Evolutionary conservation across 1,140 invertebrate species (phyloP).

Genomic region (Patella vulgata): DNA sequence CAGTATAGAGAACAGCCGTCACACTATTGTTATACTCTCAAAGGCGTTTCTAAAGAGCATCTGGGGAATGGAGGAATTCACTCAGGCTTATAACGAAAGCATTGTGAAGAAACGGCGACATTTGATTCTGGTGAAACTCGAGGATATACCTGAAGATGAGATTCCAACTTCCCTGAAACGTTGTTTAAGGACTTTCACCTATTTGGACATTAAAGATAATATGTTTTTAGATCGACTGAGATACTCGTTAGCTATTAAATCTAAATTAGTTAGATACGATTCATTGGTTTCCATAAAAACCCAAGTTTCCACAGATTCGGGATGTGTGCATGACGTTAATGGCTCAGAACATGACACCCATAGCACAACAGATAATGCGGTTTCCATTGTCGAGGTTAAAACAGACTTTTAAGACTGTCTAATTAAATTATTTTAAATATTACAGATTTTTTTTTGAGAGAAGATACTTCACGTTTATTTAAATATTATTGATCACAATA

Average conservation of each 20-base stretch:
- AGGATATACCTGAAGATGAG: conserved; percentile 18
- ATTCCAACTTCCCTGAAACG: neutral
- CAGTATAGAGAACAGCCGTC: conserved; percentile 86
- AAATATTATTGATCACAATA: too few species aligned
- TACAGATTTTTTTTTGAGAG: too few species aligned
- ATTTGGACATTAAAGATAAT: conserved; percentile 1
- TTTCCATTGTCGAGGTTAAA: too few species aligned
- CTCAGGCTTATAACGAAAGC: conserved; percentile 53
- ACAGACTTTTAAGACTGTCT: too few species aligned
- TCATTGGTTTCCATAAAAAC: too few species aligned
- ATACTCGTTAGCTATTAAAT: neutral
- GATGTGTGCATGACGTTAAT: too few species aligned
- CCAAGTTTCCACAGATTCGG: too few species aligned
- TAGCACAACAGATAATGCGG: too few species aligned
- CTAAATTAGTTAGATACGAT: too few species aligned
- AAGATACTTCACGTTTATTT: too few species aligned
- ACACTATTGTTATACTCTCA: conserved; percentile 91
- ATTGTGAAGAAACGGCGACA: conserved; percentile 45
- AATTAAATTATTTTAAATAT: too few species aligned
- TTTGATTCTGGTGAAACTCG: conserved; percentile 46
- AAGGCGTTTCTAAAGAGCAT: conserved; percentile 92
- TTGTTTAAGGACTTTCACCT: conserved; percentile 11
- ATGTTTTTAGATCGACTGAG: conserved; percentile 6
- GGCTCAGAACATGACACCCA: too few species aligned
- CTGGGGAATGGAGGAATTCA: conserved; percentile 90